Evolutionary conservation across 2,797 vertebrate genomes (phyloP).

Genomic region (Phrynocephalus guinanensis): DNA sequence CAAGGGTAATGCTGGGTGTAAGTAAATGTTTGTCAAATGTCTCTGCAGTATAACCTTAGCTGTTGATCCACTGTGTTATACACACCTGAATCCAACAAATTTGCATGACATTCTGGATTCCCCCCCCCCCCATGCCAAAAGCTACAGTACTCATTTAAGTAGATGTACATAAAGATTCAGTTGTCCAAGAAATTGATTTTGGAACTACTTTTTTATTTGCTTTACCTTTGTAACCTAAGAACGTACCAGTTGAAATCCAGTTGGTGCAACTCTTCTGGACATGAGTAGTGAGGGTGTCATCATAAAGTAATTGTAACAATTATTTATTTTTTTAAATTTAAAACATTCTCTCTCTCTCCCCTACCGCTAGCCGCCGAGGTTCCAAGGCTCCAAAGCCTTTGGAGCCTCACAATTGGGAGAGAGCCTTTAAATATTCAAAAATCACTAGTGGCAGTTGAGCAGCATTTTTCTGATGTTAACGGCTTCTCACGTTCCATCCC

Average conservation of each 20-base stretch:
- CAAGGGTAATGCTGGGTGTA: constrained; percentile 82
- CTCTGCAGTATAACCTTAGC: not conserved
- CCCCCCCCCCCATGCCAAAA: too few species aligned
- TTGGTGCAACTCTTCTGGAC: too few species aligned
- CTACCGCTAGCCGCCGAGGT: too few species aligned
- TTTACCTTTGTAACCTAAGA: not conserved
- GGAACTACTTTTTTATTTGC: not conserved
- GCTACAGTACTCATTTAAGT: not conserved
- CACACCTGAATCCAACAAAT: not conserved
- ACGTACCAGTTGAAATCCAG: not conserved
- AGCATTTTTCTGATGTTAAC: not conserved
- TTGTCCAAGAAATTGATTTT: not conserved
- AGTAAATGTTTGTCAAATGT: constrained; percentile 68
- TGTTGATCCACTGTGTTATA: constrained; percentile 20
- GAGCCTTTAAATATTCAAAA: too few species aligned
- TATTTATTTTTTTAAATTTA: too few species aligned
- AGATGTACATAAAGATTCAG: not conserved
- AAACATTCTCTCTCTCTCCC: too few species aligned
- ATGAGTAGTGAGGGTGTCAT: too few species aligned
- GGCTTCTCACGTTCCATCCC: not conserved
- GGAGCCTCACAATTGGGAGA: too few species aligned
- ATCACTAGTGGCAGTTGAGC: not conserved
- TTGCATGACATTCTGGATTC: constrained; percentile 9
- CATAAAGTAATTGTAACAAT: too few species aligned
- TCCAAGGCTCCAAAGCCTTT: too few species aligned